These are phyloP conservation scores for Drosophila mayaguana DNA, from an alignment of 2,888 invertebrate genomes.

Conservation along the genomic window DNA sequence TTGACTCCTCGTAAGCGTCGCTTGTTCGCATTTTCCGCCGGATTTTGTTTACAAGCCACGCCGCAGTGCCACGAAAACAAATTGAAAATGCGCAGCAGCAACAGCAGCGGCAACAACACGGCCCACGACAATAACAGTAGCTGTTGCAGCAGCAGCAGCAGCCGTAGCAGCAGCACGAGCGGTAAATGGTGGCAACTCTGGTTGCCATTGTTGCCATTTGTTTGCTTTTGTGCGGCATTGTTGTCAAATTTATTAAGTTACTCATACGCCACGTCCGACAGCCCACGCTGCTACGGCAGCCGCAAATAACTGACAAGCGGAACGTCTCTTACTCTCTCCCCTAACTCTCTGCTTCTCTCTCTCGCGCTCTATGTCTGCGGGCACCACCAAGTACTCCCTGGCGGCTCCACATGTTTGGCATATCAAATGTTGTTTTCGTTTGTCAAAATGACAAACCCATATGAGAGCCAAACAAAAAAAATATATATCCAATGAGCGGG, in stretches of 20 bases:
- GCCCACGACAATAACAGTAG: slow-evolving; percentile 33
- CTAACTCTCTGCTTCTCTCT: neutral
- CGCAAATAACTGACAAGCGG: slow-evolving; percentile 58
- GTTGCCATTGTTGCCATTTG: slow-evolving; percentile 55
- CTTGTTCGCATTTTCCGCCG: slow-evolving; percentile 75
- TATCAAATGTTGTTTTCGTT: slow-evolving; percentile 70
- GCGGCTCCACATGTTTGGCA: slow-evolving; percentile 59
- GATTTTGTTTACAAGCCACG: slow-evolving; percentile 80
- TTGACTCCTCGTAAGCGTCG: slow-evolving; percentile 61
- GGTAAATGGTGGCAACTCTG: slow-evolving; percentile 62
- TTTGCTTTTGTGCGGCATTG: slow-evolving; percentile 73
- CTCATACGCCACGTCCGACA: slow-evolving; percentile 68
- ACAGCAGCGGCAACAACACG: slow-evolving; percentile 14
- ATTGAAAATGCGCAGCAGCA: slow-evolving; percentile 67
- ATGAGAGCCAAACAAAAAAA: slow-evolving; percentile 46
- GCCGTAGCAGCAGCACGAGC: slow-evolving; percentile 2
- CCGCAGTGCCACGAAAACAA: slow-evolving; percentile 73
- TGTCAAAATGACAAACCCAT: slow-evolving; percentile 66
- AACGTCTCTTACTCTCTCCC: neutral
- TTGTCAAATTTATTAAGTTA: slow-evolving; percentile 81
- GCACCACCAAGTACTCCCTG: slow-evolving; percentile 34
- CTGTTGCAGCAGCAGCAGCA: slow-evolving; percentile 20
- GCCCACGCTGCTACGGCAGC: slow-evolving; percentile 26
- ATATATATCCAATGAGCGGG: slow-evolving; percentile 20
- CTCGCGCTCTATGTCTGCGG: neutral